Conservation (phyloP, 2,113 vertebrate species). For the Hyaena hyaena region DNA sequence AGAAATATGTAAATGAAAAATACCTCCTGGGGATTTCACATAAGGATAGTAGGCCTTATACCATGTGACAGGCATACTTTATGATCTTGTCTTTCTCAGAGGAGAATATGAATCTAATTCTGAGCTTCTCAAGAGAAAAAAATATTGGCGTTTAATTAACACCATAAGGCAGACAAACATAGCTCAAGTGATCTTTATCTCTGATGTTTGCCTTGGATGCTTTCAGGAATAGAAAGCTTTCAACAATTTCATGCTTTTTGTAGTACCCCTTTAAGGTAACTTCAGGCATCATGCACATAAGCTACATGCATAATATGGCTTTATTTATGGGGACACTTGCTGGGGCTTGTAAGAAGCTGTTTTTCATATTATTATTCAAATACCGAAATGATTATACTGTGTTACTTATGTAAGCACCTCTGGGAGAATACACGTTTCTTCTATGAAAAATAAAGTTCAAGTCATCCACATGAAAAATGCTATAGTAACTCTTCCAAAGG, state of each 20-base stretch:
- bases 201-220: conserved; percentile 50
- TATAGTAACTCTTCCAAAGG: not conserved
- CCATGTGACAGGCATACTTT: conserved; percentile 48
- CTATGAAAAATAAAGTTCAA: conserved; percentile 16
- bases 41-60: not conserved
- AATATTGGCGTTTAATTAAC: conserved; percentile 60
- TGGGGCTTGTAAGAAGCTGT: not conserved
- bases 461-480: not conserved
- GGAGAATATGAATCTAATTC: conserved; percentile 52
- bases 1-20: conserved; percentile 55
- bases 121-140: conserved; percentile 54
- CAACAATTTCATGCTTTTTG: conserved; percentile 49
- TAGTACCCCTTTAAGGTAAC: not conserved
- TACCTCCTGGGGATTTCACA: not conserved
- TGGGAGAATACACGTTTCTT: conserved; percentile 32
- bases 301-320: not conserved
- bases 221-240: conserved; percentile 46
- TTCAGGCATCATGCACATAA: conserved; percentile 21
- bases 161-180: conserved; percentile 65
- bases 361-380: conserved; percentile 72
- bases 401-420: conserved; percentile 27
- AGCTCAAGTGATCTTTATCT: conserved; percentile 74
- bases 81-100: conserved; percentile 45
- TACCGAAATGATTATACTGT: not conserved
- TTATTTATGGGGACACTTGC: conserved; percentile 58